Evolutionary conservation across 2,113 vertebrate genomes (phyloP), one percentile per base, ranked within the genome.

Genomic region (Excalfactoria chinensis): DNA sequence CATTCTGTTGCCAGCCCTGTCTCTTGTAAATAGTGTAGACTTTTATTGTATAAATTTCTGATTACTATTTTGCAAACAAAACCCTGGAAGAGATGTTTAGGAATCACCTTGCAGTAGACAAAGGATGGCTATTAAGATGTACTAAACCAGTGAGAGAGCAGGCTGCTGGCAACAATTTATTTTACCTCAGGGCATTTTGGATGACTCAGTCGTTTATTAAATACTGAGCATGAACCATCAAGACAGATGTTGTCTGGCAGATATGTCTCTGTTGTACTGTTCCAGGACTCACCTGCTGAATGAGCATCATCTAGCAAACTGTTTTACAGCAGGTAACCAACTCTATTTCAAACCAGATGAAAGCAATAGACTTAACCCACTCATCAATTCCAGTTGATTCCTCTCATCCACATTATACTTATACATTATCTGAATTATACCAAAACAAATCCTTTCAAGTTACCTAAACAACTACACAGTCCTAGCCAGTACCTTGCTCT

Each of bases 121-220:
- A 94, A 94, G 90, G 86, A 87, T 90, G 0, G 0, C 59, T 89
- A 80, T 87, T 90, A 95, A 93, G 84, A 93, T 75, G 67, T 79
- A 73, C 70, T 69, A 92, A 95, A 94, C 43, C 70, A 90, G 77
- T 0, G 0, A 84, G 84, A 92, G n/a, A 92, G 59, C 62, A 37
- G 66, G 84, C 74, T 92, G 86, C 86, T 96, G 90, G 92, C 93
- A 94, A 90, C 62, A 66, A 88, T 90, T 90, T 90, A 76, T 84
- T 86, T 90, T 82, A 89, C 86, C 90, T 90, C 90, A 87, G 90
- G 94, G 86, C 4, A 0, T 92, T 94, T 95, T 90, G 92, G 93
- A 93, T 0, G 2, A 90, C 88, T 90, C 9, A 9, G 41, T 78
- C 70, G 82, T 96, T 81, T 95, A 76, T 95, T 94, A 94, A 93